Percentiles rank a stretch among this genome's conserved stretches.
Evolutionary conservation across 92 coral and sea anemone species (phyloP).

Genomic region (Epizoanthus stellaris): DNA sequence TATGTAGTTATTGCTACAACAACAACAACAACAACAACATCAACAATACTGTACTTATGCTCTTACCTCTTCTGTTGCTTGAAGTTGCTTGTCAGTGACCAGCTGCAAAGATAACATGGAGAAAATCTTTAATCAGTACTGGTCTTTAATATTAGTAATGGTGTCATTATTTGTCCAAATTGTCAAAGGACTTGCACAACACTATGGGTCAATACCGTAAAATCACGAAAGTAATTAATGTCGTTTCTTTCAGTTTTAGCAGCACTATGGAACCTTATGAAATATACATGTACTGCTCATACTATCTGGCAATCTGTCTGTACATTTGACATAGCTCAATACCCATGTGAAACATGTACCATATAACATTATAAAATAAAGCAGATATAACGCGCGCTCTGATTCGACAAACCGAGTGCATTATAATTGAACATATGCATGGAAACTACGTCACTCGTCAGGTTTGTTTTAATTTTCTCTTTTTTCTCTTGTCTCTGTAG

Average conservation of each 20-base stretch:
- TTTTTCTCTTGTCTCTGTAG: too few relatives aligned
- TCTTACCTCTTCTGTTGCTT: constrained; percentile 17
- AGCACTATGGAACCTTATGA: constrained; percentile 4
- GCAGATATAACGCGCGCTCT: too few relatives aligned
- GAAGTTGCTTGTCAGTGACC: constrained; percentile 10
- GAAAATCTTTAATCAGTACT: constrained; percentile 26
- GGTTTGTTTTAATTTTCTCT: too few relatives aligned
- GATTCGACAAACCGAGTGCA: too few relatives aligned
- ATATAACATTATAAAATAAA: too few relatives aligned
- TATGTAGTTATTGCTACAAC: constrained; percentile 12
- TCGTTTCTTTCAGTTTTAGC: not conserved
- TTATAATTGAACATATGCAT: too few relatives aligned
- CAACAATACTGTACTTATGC: constrained; percentile 17
- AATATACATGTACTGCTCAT: not conserved
- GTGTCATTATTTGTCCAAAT: constrained; percentile 10
- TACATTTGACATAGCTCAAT: not conserved
- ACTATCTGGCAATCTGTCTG: constrained; percentile 14
- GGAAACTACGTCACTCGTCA: too few relatives aligned
- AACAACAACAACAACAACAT: not conserved
- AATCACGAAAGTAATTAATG: not conserved
- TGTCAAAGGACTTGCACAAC: constrained; percentile 14
- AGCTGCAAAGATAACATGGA: constrained; percentile 15
- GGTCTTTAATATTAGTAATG: not conserved
- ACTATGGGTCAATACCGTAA: constrained; percentile 1
- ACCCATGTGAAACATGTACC: too few relatives aligned